Evolutionary conservation across 1,140 invertebrate species (phyloP).

Genomic region (Ephestia elutella): DNA sequence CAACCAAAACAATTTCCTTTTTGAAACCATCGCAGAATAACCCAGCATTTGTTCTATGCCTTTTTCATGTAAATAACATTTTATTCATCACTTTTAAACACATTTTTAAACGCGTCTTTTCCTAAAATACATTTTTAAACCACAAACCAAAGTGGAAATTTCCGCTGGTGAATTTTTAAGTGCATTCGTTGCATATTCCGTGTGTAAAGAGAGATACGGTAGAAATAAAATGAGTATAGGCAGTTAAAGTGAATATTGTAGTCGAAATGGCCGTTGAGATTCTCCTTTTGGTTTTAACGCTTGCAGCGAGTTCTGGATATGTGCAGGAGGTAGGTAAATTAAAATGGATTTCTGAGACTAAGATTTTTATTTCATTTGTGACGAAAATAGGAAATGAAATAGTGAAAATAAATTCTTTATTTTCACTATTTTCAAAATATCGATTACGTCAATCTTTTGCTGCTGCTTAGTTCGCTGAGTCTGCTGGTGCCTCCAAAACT

Average conservation of each 20-base stretch:
- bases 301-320: neutral
- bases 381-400: no score
- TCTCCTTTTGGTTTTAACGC: slow-evolving; percentile 5
- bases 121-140: slow-evolving; percentile 7
- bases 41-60: slow-evolving; percentile 2
- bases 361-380: no score
- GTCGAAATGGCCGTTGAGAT: slow-evolving; percentile 6
- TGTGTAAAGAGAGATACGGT: slow-evolving; percentile 23
- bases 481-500: no score
- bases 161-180: slow-evolving; percentile 6
- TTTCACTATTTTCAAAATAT: no score
- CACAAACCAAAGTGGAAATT: neutral
- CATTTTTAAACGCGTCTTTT: neutral
- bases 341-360: neutral
- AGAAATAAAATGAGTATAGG: slow-evolving; percentile 42
- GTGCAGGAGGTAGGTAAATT: neutral
- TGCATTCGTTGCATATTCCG: slow-evolving; percentile 28
- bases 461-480: no score
- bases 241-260: slow-evolving; percentile 29
- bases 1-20: neutral
- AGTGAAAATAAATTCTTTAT: no score
- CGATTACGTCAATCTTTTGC: no score
- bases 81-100: slow-evolving; percentile 10
- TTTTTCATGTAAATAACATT: slow-evolving; percentile 9
- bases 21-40: slow-evolving; percentile 6